phyloP scores from a whole-genome alignment of 2,888 invertebrate genomes.

The Ditylenchus weischeri region DNA sequence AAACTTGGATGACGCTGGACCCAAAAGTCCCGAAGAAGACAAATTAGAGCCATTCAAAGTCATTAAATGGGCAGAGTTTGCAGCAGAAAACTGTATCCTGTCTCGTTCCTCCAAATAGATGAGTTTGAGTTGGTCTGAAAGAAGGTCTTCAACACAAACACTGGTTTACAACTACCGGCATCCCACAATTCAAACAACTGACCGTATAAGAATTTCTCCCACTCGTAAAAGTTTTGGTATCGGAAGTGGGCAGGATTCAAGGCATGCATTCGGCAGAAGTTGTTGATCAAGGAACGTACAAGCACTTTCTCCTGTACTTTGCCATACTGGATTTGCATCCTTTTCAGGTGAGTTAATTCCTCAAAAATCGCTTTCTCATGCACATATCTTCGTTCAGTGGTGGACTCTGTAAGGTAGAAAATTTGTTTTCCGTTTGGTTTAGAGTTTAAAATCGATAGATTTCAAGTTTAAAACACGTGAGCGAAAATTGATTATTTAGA shows the following conservation, averaged over 20 bases:
- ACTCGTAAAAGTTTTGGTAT: conserved; percentile 51
- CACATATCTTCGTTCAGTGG: conserved; percentile 34
- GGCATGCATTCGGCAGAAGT: conserved; percentile 56
- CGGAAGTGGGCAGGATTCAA: conserved; percentile 49
- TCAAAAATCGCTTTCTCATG: conserved; percentile 66
- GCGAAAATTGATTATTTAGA: too few species aligned
- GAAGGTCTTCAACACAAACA: conserved; percentile 37
- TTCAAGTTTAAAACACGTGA: too few species aligned
- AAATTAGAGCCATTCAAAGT: conserved; percentile 10
- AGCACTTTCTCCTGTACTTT: conserved; percentile 55
- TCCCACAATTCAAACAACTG: conserved; percentile 17
- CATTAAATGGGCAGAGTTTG: conserved; percentile 19
- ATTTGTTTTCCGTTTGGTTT: too few species aligned
- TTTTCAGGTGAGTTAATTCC: conserved; percentile 83
- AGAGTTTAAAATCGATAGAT: too few species aligned
- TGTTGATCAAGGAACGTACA: conserved; percentile 53
- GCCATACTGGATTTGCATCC: conserved; percentile 84
- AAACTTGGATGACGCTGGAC: conserved; percentile 14
- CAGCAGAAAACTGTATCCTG: conserved; percentile 27
- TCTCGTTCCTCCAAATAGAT: conserved; percentile 55
- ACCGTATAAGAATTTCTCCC: conserved; percentile 58
- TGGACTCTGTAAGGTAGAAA: conserved; percentile 14
- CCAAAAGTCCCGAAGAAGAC: conserved; percentile 6
- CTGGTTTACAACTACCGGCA: background rate
- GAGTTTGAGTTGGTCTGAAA: conserved; percentile 55